Conservation (phyloP, 2,888 invertebrate genomes). For the Lagria hirta region DNA sequence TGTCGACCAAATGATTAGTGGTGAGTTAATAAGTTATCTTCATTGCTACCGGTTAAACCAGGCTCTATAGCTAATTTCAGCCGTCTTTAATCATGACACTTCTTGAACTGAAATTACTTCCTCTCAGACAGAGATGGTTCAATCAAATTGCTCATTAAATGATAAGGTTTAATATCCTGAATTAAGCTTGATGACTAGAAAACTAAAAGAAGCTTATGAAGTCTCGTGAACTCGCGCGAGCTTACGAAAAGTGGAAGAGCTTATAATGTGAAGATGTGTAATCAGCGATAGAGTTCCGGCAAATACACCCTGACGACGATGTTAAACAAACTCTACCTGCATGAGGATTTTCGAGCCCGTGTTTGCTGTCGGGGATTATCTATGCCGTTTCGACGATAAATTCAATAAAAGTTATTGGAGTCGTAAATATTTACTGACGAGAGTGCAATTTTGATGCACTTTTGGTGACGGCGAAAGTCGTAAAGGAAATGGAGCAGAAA, state of each 20-base stretch:
- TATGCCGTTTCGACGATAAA: too few species aligned
- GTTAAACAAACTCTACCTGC: constrained; percentile 17
- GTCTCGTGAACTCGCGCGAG: constrained; percentile 30
- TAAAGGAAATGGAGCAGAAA: too few species aligned
- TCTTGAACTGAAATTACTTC: constrained; percentile 40
- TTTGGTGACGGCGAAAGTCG: too few species aligned
- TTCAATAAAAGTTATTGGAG: too few species aligned
- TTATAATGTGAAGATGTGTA: constrained; percentile 25
- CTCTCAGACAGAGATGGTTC: constrained; percentile 37
- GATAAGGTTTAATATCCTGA: constrained; percentile 50
- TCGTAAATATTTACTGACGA: too few species aligned
- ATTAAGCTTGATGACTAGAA: constrained; percentile 46
- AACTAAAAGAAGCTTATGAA: constrained; percentile 48
- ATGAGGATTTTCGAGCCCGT: too few species aligned
- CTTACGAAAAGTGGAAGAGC: constrained; percentile 21
- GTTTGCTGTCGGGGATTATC: too few species aligned
- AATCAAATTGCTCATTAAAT: constrained; percentile 51
- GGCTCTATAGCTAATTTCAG: constrained; percentile 29
- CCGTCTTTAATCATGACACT: constrained; percentile 37
- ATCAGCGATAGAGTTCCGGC: constrained; percentile 22
- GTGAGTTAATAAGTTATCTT: constrained; percentile 23
- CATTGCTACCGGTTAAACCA: constrained; percentile 19
- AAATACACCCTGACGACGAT: constrained; percentile 23
- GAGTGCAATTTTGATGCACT: too few species aligned
- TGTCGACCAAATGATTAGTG: too few species aligned